phyloP scores from a whole-genome alignment of 2,888 invertebrate genomes.

The Hylaea fasciaria region DNA sequence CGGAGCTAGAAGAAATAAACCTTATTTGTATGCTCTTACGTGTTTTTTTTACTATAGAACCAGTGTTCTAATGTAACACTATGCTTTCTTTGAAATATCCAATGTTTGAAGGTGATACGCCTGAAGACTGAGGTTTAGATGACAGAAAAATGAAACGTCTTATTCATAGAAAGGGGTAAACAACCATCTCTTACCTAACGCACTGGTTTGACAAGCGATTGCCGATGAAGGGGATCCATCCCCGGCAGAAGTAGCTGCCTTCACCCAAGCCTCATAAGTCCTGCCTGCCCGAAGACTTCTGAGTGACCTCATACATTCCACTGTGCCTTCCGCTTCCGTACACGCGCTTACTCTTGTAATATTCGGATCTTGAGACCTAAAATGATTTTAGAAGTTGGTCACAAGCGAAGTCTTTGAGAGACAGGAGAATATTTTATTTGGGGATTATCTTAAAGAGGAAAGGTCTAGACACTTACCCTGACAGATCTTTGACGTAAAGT shows the following conservation, averaged over 20 bases:
- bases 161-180: too few species aligned
- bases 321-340: constrained; percentile 67
- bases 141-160: too few species aligned
- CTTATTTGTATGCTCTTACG: background rate
- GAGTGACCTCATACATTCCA: constrained; percentile 85
- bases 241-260: constrained; percentile 91
- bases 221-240: constrained; percentile 84
- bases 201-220: constrained; percentile 78
- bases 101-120: too few species aligned
- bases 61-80: too few species aligned
- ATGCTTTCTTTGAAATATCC: too few species aligned
- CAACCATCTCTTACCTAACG: constrained; percentile 61
- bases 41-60: too few species aligned
- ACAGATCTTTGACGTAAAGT: constrained; percentile 90
- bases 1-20: constrained; percentile 84
- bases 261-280: constrained; percentile 94
- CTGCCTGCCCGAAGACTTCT: constrained; percentile 88
- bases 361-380: constrained; percentile 76
- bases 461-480: constrained; percentile 74
- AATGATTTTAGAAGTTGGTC: background rate
- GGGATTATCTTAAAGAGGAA: background rate
- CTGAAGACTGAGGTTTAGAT: too few species aligned
- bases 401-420: background rate
- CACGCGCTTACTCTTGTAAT: constrained; percentile 71
- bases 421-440: background rate